These are phyloP conservation scores for Tokudaia tokunoshimensis DNA, from an alignment of 2,797 vertebrate species.

Conservation along the genomic window DNA sequence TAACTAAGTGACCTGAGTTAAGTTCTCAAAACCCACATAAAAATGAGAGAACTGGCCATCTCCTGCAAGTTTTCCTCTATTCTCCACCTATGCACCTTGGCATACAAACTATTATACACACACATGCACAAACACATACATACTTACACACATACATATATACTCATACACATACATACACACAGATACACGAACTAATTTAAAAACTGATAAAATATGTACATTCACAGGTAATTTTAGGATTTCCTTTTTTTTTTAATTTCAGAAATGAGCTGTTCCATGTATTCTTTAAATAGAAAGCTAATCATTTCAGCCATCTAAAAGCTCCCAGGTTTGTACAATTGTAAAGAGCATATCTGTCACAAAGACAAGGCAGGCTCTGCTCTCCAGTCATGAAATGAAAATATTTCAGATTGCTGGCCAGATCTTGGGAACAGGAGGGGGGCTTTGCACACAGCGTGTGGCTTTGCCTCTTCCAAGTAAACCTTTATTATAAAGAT, in stretches of 20 bases:
- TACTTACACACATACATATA: background rate
- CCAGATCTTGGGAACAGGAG: background rate
- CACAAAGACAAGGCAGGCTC: background rate
- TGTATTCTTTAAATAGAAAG: slow-evolving; percentile 49
- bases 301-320: slow-evolving; percentile 40
- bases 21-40: background rate
- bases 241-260: background rate
- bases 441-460: background rate
- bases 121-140: background rate
- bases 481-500: slow-evolving; percentile 55
- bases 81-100: background rate
- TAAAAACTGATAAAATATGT: slow-evolving; percentile 1
- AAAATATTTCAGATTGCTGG: slow-evolving; percentile 45
- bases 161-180: background rate
- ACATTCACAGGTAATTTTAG: slow-evolving; percentile 22
- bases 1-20: background rate
- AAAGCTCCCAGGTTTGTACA: slow-evolving; percentile 54
- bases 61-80: background rate
- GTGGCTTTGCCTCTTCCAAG: slow-evolving; percentile 4
- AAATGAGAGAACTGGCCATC: background rate
- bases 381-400: slow-evolving; percentile 21
- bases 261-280: background rate
- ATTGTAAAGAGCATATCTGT: slow-evolving; percentile 59
- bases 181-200: background rate
- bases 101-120: background rate